Percentiles rank a stretch among this genome's conserved stretches.
phyloP scores from a whole-genome alignment of 2,797 vertebrate genomes.

The Chanos chanos region DNA sequence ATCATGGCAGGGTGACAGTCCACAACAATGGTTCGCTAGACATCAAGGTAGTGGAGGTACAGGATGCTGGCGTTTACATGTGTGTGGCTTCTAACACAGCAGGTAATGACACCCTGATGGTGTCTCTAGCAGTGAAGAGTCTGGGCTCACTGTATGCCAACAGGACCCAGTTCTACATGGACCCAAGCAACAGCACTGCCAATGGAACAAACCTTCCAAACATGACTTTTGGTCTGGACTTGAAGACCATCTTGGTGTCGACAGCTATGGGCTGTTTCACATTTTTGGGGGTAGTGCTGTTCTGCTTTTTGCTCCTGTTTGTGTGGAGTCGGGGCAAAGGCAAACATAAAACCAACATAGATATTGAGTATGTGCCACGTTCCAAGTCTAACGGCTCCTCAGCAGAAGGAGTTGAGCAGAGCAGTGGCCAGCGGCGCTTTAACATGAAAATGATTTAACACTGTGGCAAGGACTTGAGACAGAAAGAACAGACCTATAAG shows the following conservation, averaged over 20 bases:
- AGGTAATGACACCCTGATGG: constrained; percentile 93
- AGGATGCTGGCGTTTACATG: constrained; percentile 91
- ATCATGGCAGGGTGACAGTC: constrained; percentile 87
- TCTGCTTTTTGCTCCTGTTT: constrained; percentile 98
- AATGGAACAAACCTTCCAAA: constrained; percentile 83
- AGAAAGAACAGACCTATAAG: constrained; percentile 48
- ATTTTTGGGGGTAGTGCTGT: constrained; percentile 97
- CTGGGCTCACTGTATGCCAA: constrained; percentile 95
- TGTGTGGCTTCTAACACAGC: constrained; percentile 94
- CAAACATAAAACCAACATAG: constrained; percentile 99
- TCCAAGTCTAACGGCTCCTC: constrained; percentile 86
- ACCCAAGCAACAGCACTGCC: constrained; percentile 87
- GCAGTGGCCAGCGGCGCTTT: constrained; percentile 85
- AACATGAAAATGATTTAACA: constrained; percentile 99
- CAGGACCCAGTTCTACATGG: constrained; percentile 98
- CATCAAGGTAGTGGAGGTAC: constrained; percentile 91
- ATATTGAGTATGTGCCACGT: constrained; percentile 96
- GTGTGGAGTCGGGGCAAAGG: constrained; percentile 99
- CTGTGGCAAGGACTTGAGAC: constrained; percentile 47
- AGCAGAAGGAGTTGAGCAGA: constrained; percentile 83
- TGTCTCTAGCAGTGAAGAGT: constrained; percentile 91
- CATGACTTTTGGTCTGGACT: constrained; percentile 88
- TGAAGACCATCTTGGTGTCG: constrained; percentile 98
- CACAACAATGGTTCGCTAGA: constrained; percentile 90
- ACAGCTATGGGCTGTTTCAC: constrained; percentile 99